Percentiles rank a stretch among this genome's conserved stretches.
Evolutionary conservation across 2,797 vertebrate genomes (phyloP).

Genomic region (Discoglossus pictus): DNA sequence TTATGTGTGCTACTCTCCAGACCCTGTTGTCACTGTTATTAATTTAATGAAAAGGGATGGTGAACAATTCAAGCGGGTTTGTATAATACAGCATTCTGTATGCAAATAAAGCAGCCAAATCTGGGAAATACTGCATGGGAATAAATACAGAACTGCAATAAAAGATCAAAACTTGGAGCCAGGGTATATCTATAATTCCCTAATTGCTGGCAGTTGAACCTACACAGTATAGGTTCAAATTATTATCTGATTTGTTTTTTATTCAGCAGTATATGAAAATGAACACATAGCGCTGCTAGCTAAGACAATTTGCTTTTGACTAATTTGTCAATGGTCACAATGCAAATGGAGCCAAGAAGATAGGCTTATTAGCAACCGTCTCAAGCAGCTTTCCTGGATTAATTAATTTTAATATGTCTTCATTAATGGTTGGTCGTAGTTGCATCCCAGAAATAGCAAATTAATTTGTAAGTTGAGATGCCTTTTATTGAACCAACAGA

Average conservation of each 20-base stretch:
- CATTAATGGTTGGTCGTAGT: background rate
- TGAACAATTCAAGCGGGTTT: constrained; percentile 21
- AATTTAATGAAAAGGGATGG: constrained; percentile 33
- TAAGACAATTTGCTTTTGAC: constrained; percentile 15
- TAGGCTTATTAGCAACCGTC: background rate
- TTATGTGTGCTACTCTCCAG: constrained; percentile 1
- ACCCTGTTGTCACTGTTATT: constrained; percentile 12
- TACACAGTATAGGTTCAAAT: background rate
- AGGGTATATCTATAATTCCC: background rate
- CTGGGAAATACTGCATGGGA: constrained; percentile 15
- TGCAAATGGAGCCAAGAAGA: background rate
- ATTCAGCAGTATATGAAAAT: constrained; percentile 18
- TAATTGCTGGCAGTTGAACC: constrained; percentile 23
- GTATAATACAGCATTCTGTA: constrained; percentile 36
- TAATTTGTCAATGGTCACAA: constrained; percentile 9
- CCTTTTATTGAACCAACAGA: no score
- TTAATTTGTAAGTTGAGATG: no score
- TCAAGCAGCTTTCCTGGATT: background rate
- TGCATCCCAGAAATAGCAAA: no score
- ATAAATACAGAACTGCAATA: constrained; percentile 11
- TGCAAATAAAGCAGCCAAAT: constrained; percentile 15
- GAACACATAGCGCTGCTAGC: background rate
- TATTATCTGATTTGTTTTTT: constrained; percentile 19
- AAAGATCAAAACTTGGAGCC: constrained; percentile 14
- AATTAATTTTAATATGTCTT: constrained; percentile 27